Evolutionary conservation across 1,140 invertebrate species (phyloP).

Genomic region (Apis dorsata): DNA sequence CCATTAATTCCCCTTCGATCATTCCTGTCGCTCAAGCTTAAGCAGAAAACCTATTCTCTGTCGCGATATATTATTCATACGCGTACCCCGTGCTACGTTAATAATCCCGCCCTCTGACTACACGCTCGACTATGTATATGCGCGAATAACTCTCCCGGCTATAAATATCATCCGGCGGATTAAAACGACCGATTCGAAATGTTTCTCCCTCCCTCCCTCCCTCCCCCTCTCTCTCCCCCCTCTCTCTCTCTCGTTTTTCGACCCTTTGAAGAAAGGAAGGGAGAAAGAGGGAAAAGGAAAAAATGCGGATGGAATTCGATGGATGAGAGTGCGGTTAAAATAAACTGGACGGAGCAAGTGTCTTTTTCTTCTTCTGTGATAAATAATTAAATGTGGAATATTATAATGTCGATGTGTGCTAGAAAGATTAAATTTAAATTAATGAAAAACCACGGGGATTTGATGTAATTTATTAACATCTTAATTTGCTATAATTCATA

Average conservation of each 20-base stretch:
- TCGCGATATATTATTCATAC: constrained; percentile 37
- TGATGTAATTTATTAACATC: no score
- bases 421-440: no score
- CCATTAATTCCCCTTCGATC: constrained; percentile 22
- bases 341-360: no score
- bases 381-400: no score
- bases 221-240: no score
- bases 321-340: no score
- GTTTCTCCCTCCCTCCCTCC: not conserved
- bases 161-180: constrained; percentile 2
- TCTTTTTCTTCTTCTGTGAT: no score
- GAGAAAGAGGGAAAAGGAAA: not conserved
- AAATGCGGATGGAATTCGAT: not conserved
- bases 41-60: constrained; percentile 25
- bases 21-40: constrained; percentile 8
- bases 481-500: no score
- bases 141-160: not conserved
- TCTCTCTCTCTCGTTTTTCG: not conserved
- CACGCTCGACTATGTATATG: no score
- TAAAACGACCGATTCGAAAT: constrained; percentile 39
- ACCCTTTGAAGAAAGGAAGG: not conserved
- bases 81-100: constrained; percentile 1
- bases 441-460: no score
- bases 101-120: constrained; percentile 1
- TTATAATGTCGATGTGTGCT: no score